Base-by-base conservation (phyloP, 2,113 vertebrate species). In the Phrynosoma platyrhinos region DNA sequence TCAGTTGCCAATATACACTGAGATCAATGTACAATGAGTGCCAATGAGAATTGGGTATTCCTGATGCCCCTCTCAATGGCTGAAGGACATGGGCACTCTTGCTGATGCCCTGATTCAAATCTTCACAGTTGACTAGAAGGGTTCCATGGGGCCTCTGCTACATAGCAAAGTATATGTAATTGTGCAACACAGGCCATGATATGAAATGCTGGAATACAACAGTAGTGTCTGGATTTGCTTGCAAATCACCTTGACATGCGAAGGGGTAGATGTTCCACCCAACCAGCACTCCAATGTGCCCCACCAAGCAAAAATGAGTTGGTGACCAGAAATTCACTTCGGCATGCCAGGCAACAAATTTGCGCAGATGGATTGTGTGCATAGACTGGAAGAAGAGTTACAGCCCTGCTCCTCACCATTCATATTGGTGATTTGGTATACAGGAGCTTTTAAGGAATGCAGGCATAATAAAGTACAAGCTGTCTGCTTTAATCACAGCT, bases 401-500 rank as follows among this genome's bases (percentile, higher is more conserved):
- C 86, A 66, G 13, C 86, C 14, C 13, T 52, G 69, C 47, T 27
- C 72, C 68, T 83, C 78, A 36, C 64, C 80, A 68, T 84, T 89
- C 0, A 0, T 0, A 4, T 66, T 25, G 83, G 78, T 87, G 93
- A n/a, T 30, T 53, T 23, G 0, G 85, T 90, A n/a, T 80, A 86
- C 89, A 82, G 75, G 0, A 93, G 89, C 90, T 89, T 90, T 81
- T 27, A 85, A 86, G 58, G 27, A 74, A 85, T 18, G 72, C 1
- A 9, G 72, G 53, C 64, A 40, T 83, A 79, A 87, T 71, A 79
- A 52, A 84, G 88, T 32, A 84, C 82, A 69, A 84, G 79, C 32
- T 66, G 82, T 88, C 91, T 55, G 42, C 83, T 92, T 91, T 91
- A 93, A 93, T 95, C 92, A 94, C 71, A 76, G 66, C 83, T 83